Percentiles rank a stretch among this genome's conserved stretches.
Evolutionary conservation across 2,888 invertebrate species (phyloP).

Genomic region (Volucella inflata): DNA sequence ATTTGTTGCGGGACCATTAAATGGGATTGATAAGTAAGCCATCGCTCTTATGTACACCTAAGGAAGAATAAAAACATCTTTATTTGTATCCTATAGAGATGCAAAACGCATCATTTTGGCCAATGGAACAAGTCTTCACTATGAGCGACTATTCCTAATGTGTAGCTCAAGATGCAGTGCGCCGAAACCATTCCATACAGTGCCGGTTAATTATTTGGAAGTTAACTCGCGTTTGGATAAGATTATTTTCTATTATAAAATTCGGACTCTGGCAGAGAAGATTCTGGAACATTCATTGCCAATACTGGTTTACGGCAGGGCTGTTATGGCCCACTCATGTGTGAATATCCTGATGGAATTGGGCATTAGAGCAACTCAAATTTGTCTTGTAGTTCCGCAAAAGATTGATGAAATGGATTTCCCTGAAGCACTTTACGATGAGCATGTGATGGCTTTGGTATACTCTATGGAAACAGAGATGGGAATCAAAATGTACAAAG

Average conservation of each 20-base stretch:
- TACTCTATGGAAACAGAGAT: slow-evolving; percentile 77
- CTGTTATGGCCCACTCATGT: slow-evolving; percentile 78
- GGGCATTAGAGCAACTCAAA: slow-evolving; percentile 65
- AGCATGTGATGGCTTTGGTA: slow-evolving; percentile 76
- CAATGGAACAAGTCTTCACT: slow-evolving; percentile 77
- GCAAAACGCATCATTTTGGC: slow-evolving; percentile 74
- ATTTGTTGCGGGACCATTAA: slow-evolving; percentile 34
- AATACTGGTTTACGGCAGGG: slow-evolving; percentile 79
- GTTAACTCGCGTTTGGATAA: slow-evolving; percentile 80
- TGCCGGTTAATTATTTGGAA: slow-evolving; percentile 78
- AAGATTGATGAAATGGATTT: slow-evolving; percentile 2
- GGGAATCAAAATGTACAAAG: slow-evolving; percentile 76
- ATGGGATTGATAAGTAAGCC: slow-evolving; percentile 47
- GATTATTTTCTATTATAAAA: slow-evolving; percentile 79
- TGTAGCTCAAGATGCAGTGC: slow-evolving; percentile 76
- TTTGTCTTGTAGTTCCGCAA: slow-evolving; percentile 77
- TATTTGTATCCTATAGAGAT: slow-evolving; percentile 62
- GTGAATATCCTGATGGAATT: slow-evolving; percentile 79
- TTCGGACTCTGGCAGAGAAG: slow-evolving; percentile 38
- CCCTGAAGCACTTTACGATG: slow-evolving; percentile 74
- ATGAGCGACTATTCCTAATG: slow-evolving; percentile 78
- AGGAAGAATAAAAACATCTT: background rate
- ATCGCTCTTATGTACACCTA: background rate
- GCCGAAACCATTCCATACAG: background rate
- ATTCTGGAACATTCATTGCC: background rate